Evolutionary conservation across 2,888 invertebrate species (phyloP).

Genomic region (Meghimatium bilineatum): DNA sequence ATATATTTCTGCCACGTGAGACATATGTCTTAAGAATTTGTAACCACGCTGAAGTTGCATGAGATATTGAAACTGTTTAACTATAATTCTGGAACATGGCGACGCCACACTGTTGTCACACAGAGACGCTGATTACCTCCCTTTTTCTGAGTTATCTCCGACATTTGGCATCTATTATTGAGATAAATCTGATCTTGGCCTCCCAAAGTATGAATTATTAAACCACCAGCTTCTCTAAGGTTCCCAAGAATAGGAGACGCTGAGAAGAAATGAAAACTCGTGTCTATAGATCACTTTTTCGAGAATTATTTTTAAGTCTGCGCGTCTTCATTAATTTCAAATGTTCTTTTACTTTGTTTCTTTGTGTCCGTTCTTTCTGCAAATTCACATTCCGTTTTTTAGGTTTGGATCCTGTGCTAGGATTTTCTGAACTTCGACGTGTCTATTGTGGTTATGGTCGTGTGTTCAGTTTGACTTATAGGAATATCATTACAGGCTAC

Average conservation of each 20-base stretch:
- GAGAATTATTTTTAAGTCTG: not conserved
- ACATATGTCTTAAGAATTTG: not conserved
- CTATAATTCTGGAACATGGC: not conserved
- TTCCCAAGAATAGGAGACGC: not conserved
- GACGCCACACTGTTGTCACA: not conserved
- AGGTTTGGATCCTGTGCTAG: too few relatives aligned
- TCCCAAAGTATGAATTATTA: slow-evolving; percentile 20
- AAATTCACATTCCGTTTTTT: too few relatives aligned
- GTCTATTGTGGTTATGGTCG: too few relatives aligned
- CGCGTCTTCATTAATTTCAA: not conserved
- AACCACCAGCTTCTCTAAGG: not conserved
- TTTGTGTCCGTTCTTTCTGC: too few relatives aligned
- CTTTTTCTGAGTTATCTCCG: not conserved
- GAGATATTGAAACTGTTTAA: not conserved
- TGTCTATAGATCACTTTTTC: not conserved
- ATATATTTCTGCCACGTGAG: not conserved
- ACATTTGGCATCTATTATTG: slow-evolving; percentile 17
- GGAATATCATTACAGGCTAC: too few relatives aligned
- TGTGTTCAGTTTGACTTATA: too few relatives aligned
- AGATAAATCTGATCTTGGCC: slow-evolving; percentile 11
- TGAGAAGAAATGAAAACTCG: not conserved
- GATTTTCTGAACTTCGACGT: too few relatives aligned
- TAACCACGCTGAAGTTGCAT: not conserved
- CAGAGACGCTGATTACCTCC: slow-evolving; percentile 12
- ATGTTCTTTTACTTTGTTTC: not conserved